Percentiles rank a stretch among this genome's conserved stretches.
These are phyloP conservation scores for Eledona agricola DNA, from an alignment of 2,888 invertebrate species.

Conservation along the genomic window DNA sequence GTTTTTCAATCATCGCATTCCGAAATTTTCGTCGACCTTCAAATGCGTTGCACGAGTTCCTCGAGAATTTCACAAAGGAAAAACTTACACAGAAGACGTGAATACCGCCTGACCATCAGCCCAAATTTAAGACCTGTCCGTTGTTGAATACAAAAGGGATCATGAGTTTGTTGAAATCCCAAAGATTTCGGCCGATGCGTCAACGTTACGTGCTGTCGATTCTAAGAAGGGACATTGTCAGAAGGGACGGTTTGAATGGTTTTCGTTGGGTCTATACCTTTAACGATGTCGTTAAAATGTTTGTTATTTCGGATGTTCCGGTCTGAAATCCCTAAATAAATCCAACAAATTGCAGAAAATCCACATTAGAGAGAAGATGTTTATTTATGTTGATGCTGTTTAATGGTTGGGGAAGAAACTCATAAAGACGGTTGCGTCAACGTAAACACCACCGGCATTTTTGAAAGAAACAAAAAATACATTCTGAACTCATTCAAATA, in stretches of 20 bases:
- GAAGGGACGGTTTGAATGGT: constrained; percentile 38
- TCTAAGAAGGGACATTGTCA: constrained; percentile 44
- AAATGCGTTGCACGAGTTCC: constrained; percentile 9
- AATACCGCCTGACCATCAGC: constrained; percentile 16
- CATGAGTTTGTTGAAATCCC: constrained; percentile 54
- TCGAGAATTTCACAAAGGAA: constrained; percentile 15
- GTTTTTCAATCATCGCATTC: constrained; percentile 27
- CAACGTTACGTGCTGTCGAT: constrained; percentile 50
- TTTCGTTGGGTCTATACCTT: constrained; percentile 34
- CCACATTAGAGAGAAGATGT: constrained; percentile 38
- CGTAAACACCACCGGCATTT: constrained; percentile 19
- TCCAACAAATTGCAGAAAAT: constrained; percentile 47
- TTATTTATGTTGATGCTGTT: constrained; percentile 36
- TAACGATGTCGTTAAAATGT: constrained; percentile 55
- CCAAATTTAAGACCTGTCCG: constrained; percentile 43
- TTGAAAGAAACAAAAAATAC: too few relatives aligned
- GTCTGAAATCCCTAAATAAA: constrained; percentile 49
- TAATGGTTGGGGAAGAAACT: constrained; percentile 30
- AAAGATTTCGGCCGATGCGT: constrained; percentile 53
- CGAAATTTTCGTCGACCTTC: constrained; percentile 12
- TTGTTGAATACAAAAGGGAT: constrained; percentile 47
- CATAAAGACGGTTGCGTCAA: constrained; percentile 28
- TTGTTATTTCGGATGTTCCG: constrained; percentile 57
- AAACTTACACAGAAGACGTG: constrained; percentile 17
- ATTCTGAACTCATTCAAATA: too few relatives aligned